Base-by-base conservation (phyloP, 2,113 vertebrate species). In the Talpa occidentalis region DNA sequence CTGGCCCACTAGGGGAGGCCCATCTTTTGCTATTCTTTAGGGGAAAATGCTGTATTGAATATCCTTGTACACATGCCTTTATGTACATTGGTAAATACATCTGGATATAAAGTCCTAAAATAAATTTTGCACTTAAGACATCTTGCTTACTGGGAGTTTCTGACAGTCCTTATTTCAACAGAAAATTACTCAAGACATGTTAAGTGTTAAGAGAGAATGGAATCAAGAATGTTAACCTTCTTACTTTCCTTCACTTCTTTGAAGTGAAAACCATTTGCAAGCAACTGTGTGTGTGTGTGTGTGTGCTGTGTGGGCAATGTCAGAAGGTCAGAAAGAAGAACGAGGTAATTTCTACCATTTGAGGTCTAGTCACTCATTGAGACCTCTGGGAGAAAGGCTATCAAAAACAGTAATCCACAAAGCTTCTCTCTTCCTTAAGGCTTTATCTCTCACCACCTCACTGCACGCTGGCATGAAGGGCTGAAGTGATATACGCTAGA, bases 41-140 rank as follows among this genome's bases (percentile, higher is more conserved):
- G 60, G 11, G 74, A 32, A 37, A 60, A 73, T 60, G 21, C 6
- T 40, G 2, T 49, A 42, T n/a, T 77, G 62, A 79, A 64, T 80
- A 40, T 69, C 10, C 21, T 64, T 73, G 22, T 81, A 42, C 6
- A 30, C 21, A 10, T 66, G 12, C 16, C 17, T 56, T 72, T 78
- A 85, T 35, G 15, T 52, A 52, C 19, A 3, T 32, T 59, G 32
- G 14, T 54, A 74, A 74, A 21, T 60, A 42, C 40, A 60, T 49
- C n/a, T 83, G 8, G 28, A 70, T 66, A 64, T 74, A 72, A 90
- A 64, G 66, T 92, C 15, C 37, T 70, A 92, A 82, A 91, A 78
- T 73, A 91, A 35, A 26, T 30, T 79, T 95, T 69, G 37, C 42
- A 60, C 15, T 67, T 14, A 44, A 78, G 28, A n/a, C 49, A 52